A percentile compares a stretch with the other conserved stretches of the same genome.
phyloP scores from a whole-genome alignment of 2,888 invertebrate genomes.

The Conomelus anceps region DNA sequence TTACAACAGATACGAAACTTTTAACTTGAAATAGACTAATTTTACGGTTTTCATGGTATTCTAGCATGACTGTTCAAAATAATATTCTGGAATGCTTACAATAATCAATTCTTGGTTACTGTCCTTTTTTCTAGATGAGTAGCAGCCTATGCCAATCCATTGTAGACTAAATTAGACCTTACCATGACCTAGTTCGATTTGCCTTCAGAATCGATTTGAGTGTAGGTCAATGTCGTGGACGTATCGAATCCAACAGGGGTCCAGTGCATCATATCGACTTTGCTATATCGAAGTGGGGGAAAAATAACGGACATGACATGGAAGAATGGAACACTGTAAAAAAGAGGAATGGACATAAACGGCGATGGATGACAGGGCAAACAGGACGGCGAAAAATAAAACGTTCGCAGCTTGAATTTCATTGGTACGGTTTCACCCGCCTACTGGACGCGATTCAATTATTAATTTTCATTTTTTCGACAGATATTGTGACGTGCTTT shows the following conservation, averaged over 20 bases:
- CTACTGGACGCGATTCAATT: constrained; percentile 2
- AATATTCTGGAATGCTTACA: too few species aligned
- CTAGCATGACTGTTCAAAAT: too few species aligned
- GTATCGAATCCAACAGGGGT: background rate
- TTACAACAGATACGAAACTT: too few species aligned
- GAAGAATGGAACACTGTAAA: background rate
- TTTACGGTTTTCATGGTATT: too few species aligned
- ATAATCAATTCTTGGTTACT: too few species aligned
- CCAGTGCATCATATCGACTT: background rate
- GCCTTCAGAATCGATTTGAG: background rate
- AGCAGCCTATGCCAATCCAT: too few species aligned
- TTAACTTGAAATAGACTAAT: too few species aligned
- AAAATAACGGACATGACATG: background rate
- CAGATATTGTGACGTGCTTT: constrained; percentile 1
- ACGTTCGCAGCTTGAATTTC: constrained; percentile 14
- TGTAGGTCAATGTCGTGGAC: background rate
- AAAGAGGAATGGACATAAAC: too few species aligned
- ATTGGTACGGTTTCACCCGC: constrained; percentile 11
- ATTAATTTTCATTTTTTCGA: constrained; percentile 21
- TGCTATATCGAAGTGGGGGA: background rate
- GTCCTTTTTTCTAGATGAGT: too few species aligned
- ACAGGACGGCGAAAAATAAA: constrained; percentile 10
- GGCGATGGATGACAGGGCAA: background rate
- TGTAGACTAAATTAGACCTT: background rate
- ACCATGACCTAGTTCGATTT: background rate